Evolutionary conservation across 2,797 vertebrate genomes (phyloP), one percentile per base, ranked within the genome.

Genomic region (Xenops minutus): DNA sequence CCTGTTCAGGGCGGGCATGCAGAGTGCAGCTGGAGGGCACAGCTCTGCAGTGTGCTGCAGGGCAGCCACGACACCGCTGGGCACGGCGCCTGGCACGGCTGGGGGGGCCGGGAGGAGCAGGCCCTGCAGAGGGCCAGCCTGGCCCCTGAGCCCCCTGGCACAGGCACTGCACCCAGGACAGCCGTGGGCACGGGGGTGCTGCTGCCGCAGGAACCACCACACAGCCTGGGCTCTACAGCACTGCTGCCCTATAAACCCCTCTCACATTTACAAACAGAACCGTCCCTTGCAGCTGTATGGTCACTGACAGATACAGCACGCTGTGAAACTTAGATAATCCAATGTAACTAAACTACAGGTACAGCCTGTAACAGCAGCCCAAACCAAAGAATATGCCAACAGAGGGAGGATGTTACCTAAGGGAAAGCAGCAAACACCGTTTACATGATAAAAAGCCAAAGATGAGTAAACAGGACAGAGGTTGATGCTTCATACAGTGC

Each of bases 371-470:
- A 58, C 43, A 37, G 20, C 26, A 73, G 46, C 62, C 69, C 72
- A 37, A 59, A 37, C 8, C 14, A 83, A 76, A 48, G 10, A 78
- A 59, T 16, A 64, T 16, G 6, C 9, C 55, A 78, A 69, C 29
- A 26, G 48, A 69, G 81, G 63, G 48, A 30, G 76, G 84, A 44
- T 67, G 76, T 9, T 62, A 73, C 22, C n/a, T 54, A 36, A 10
- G 18, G 26, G 55, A 95, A 82, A 76, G 29, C 26, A 69, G 51
- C 10, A 8, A 72, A 61, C 44, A 67, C 62, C 14, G 9, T 67
- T 79, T 48, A 79, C 39, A 37, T 76, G 55, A 92, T 51, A 54
- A 89, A 85, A 87, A 66, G 68, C 15, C 41, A 61, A 72, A 75
- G 73, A 87, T 32, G 23, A 72, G 29, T 76, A 82, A 94, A 77